Evolutionary conservation across 1,140 invertebrate genomes (phyloP).

Genomic region (Myzus persicae): DNA sequence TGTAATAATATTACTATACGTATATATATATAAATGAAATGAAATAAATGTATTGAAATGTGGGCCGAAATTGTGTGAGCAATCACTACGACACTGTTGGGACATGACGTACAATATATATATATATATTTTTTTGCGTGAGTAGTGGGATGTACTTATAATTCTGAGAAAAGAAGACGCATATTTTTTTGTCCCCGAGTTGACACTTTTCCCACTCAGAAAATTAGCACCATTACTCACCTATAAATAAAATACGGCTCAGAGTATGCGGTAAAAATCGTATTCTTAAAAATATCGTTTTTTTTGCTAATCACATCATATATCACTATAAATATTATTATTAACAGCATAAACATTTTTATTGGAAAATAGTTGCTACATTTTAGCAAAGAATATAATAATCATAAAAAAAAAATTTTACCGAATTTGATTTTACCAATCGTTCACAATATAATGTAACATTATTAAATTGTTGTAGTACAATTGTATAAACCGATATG

Average conservation of each 20-base stretch:
- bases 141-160: neutral
- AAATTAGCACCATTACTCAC: slow-evolving; percentile 14
- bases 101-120: neutral
- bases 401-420: neutral
- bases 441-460: too few relatives aligned
- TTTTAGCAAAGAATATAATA: neutral
- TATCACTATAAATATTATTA: neutral
- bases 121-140: too few relatives aligned
- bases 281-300: neutral
- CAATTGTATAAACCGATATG: too few relatives aligned
- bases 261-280: neutral
- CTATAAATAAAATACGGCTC: neutral
- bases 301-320: slow-evolving; percentile 3
- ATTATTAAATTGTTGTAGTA: too few relatives aligned
- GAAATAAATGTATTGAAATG: neutral
- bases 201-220: neutral
- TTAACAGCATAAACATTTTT: neutral
- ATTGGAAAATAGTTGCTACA: neutral
- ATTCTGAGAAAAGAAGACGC: neutral
- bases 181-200: neutral
- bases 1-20: neutral
- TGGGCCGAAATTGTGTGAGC: neutral
- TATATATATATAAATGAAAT: neutral
- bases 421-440: too few relatives aligned
- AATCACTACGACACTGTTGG: neutral